A percentile compares a stretch with the other conserved stretches of the same genome.
Conservation (phyloP, 2,888 invertebrate genomes). For the Hirtodrosophila trivittata region DNA sequence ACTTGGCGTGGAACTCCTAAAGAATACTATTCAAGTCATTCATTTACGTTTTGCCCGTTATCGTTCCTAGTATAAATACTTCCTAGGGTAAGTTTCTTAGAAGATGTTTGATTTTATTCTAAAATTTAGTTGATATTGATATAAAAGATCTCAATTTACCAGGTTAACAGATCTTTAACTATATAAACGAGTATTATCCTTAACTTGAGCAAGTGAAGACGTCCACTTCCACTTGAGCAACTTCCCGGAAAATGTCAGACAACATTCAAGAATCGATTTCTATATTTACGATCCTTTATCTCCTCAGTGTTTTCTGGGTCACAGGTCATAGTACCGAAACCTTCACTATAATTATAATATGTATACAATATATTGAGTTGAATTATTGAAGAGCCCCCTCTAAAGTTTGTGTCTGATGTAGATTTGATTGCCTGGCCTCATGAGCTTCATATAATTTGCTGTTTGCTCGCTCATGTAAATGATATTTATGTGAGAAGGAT, state of each 20-base stretch:
- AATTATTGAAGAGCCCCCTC: neutral
- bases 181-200: too few species aligned
- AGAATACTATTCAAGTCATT: conserved; percentile 6
- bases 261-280: too few species aligned
- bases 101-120: neutral
- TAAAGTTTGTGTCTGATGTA: conserved; percentile 20
- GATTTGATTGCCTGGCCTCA: conserved; percentile 33
- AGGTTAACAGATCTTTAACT: too few species aligned
- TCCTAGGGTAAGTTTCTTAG: too few species aligned
- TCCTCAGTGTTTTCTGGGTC: too few species aligned
- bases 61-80: neutral
- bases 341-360: neutral
- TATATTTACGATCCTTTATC: too few species aligned
- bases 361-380: neutral
- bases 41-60: neutral
- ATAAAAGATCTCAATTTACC: too few species aligned
- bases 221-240: too few species aligned
- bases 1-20: neutral
- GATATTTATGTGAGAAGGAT: conserved; percentile 35
- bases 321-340: too few species aligned
- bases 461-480: conserved; percentile 34
- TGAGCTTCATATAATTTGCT: conserved; percentile 42
- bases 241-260: too few species aligned
- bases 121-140: conserved; percentile 23
- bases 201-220: too few species aligned